A percentile compares a stretch with the other conserved stretches of the same genome.
Conservation (phyloP, 1,140 invertebrate genomes). For the Mycetomoellerius zeteki region DNA sequence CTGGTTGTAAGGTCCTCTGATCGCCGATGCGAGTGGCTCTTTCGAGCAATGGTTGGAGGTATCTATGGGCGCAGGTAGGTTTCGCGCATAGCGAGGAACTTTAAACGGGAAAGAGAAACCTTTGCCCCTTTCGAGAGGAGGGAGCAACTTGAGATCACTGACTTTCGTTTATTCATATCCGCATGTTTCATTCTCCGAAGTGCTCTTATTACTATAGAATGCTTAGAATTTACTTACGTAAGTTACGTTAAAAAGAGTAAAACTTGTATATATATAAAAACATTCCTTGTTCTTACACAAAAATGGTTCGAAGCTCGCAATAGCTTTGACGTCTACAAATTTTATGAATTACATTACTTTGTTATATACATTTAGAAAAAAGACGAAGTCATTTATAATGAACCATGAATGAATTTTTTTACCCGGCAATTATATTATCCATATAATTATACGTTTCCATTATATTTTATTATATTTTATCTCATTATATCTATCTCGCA, state of each 20-base stretch:
- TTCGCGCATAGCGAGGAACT: conserved; percentile 34
- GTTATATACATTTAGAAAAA: neutral
- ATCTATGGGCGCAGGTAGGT: conserved; percentile 66
- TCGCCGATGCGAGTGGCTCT: conserved; percentile 68
- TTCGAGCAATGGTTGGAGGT: conserved; percentile 50
- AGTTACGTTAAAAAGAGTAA: neutral
- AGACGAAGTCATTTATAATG: neutral
- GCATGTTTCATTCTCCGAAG: conserved; percentile 33
- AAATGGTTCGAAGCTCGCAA: neutral
- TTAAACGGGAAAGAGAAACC: conserved; percentile 56
- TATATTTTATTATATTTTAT: conserved; percentile 12
- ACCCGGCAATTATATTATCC: conserved; percentile 1
- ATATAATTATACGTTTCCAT: conserved; percentile 1
- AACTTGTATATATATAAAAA: conserved; percentile 9
- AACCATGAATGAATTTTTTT: conserved; percentile 4
- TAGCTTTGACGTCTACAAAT: neutral
- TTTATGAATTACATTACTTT: neutral
- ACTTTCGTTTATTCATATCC: conserved; percentile 49
- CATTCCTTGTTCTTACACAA: neutral
- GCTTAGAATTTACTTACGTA: neutral
- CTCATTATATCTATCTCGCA: conserved; percentile 15
- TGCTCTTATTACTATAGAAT: conserved; percentile 50
- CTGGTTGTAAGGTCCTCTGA: conserved; percentile 71
- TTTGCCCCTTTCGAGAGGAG: conserved; percentile 58
- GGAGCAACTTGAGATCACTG: conserved; percentile 50